A percentile compares a stretch with the other conserved stretches of the same genome.
Evolutionary conservation across 2,797 vertebrate genomes (phyloP).

Genomic region (Myoxocephalus aenaeus): DNA sequence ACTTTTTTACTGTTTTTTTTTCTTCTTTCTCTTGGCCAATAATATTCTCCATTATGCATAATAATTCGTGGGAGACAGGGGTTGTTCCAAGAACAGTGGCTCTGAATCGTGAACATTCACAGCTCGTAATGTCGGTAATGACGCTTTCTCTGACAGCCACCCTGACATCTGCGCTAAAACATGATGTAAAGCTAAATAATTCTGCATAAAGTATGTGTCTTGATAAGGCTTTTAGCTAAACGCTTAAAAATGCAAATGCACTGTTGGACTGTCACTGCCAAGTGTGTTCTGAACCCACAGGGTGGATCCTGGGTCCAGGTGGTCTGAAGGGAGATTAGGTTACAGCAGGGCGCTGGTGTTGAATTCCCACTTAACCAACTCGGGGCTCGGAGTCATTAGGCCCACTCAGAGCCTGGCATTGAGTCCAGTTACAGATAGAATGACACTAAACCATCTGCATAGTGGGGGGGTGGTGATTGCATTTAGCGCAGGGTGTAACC

Average conservation of each 20-base stretch:
- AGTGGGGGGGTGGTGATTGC: constrained; percentile 53
- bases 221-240: background rate
- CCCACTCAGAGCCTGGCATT: constrained; percentile 66
- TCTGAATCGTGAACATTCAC: background rate
- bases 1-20: background rate
- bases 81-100: constrained; percentile 9
- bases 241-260: constrained; percentile 26
- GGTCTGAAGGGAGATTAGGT: constrained; percentile 72
- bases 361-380: constrained; percentile 78
- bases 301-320: constrained; percentile 66
- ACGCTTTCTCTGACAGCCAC: constrained; percentile 27
- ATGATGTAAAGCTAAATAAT: constrained; percentile 21
- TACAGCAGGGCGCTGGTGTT: constrained; percentile 69
- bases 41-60: constrained; percentile 15
- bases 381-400: constrained; percentile 77
- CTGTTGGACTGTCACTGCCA: constrained; percentile 27
- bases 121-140: constrained; percentile 16
- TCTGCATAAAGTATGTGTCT: background rate
- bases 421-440: constrained; percentile 81
- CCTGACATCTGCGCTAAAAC: constrained; percentile 5
- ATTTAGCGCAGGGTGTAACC: constrained; percentile 64
- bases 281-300: constrained; percentile 49
- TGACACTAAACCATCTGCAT: constrained; percentile 82
- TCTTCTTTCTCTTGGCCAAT: constrained; percentile 38
- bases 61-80: constrained; percentile 2